Evolutionary conservation across 2,113 vertebrate species (phyloP).

Genomic region (Sakesphorus luctuosus): DNA sequence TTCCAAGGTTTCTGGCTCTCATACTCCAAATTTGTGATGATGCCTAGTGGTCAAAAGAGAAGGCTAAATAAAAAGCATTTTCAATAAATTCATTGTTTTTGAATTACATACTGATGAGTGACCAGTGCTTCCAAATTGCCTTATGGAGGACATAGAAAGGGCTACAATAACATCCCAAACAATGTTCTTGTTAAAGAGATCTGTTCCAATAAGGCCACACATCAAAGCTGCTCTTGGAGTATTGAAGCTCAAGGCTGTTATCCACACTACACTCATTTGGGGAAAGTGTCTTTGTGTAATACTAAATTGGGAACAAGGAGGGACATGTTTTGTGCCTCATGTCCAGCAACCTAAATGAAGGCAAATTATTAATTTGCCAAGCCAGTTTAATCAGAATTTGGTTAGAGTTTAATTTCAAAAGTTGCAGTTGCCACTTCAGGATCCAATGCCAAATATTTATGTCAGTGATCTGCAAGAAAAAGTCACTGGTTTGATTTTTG

Average conservation of each 20-base stretch:
- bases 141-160: neutral
- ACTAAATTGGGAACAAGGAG: neutral
- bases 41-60: slow-evolving; percentile 46
- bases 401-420: neutral
- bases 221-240: neutral
- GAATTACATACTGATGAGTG: neutral
- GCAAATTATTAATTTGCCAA: neutral
- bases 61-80: slow-evolving; percentile 13
- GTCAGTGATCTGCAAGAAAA: neutral
- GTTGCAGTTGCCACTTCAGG: neutral
- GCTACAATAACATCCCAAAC: neutral
- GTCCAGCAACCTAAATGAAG: neutral
- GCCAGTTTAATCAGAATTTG: neutral
- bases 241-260: neutral
- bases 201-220: neutral
- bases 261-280: neutral
- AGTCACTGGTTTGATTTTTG: neutral
- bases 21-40: slow-evolving; percentile 38
- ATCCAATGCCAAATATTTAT: neutral
- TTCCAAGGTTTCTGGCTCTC: slow-evolving; percentile 9
- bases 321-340: neutral
- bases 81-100: slow-evolving; percentile 31
- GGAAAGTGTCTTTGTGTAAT: neutral
- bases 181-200: neutral
- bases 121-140: neutral